A percentile compares a stretch with the other conserved stretches of the same genome.
phyloP scores from a whole-genome alignment of 1,140 invertebrate species.

The Aphis craccivora region DNA sequence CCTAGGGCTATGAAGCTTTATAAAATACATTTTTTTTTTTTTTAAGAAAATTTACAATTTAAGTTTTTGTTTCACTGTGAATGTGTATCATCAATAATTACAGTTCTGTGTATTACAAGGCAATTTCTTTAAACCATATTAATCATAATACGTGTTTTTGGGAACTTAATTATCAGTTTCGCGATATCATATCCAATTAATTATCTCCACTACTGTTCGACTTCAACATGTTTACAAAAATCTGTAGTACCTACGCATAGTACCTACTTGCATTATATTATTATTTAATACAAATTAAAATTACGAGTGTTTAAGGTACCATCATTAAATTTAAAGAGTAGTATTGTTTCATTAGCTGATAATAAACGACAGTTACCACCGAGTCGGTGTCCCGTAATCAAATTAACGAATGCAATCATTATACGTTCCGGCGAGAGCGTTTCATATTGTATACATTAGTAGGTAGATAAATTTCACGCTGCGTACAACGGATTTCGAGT shows the following conservation, averaged over 20 bases:
- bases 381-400: conserved; percentile 3
- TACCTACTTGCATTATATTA: not conserved
- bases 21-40: too few relatives aligned
- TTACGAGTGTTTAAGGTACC: not conserved
- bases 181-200: too few relatives aligned
- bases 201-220: not conserved
- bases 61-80: too few relatives aligned
- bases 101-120: too few relatives aligned
- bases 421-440: not conserved
- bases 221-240: not conserved
- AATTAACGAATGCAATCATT: conserved; percentile 46
- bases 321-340: conserved; percentile 10
- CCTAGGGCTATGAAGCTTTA: too few relatives aligned
- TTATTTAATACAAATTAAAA: not conserved
- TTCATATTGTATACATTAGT: not conserved
- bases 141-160: too few relatives aligned
- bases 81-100: too few relatives aligned
- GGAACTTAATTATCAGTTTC: too few relatives aligned
- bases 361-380: not conserved
- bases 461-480: not conserved
- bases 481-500: not conserved
- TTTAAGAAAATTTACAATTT: too few relatives aligned
- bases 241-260: not conserved
- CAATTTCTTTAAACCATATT: too few relatives aligned
- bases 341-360: conserved; percentile 13